A percentile compares a stretch with the other conserved stretches of the same genome.
Conservation (phyloP, 2,113 vertebrate genomes). For the Pseudorasbora parva region DNA sequence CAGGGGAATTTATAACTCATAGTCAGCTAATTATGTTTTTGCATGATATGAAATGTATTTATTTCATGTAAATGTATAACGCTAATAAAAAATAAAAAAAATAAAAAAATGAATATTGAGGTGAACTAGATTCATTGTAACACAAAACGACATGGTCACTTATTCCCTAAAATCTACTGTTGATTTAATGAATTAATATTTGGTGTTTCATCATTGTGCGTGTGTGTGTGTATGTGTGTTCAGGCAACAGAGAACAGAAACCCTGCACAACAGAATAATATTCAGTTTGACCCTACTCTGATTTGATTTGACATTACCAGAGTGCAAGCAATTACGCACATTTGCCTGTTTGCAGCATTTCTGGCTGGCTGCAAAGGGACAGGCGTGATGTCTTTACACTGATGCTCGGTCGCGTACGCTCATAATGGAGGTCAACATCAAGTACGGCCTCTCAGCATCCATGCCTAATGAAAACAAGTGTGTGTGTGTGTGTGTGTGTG, state of each 20-base stretch:
- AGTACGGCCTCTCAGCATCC: constrained; percentile 23
- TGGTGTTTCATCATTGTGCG: not conserved
- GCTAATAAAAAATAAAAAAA: too few species aligned
- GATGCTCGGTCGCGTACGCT: constrained; percentile 23
- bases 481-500: constrained; percentile 25
- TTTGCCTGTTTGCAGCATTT: constrained; percentile 56
- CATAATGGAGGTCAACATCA: constrained; percentile 59
- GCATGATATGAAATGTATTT: not conserved
- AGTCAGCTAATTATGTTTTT: not conserved
- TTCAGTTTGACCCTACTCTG: constrained; percentile 60
- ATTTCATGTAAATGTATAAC: not conserved
- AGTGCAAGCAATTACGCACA: constrained; percentile 63
- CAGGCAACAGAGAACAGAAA: not conserved
- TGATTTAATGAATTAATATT: constrained; percentile 15
- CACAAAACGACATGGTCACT: not conserved
- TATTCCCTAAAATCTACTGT: not conserved
- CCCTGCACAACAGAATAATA: not conserved
- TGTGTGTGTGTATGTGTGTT: not conserved
- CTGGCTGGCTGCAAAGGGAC: constrained; percentile 39
- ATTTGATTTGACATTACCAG: constrained; percentile 59
- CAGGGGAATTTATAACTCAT: not conserved
- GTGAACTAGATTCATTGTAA: not conserved
- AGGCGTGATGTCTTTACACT: constrained; percentile 33
- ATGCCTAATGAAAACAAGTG: constrained; percentile 28
- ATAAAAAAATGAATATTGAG: too few species aligned